phyloP scores from a whole-genome alignment of 2,888 invertebrate genomes.

The Noctua fimbriata region DNA sequence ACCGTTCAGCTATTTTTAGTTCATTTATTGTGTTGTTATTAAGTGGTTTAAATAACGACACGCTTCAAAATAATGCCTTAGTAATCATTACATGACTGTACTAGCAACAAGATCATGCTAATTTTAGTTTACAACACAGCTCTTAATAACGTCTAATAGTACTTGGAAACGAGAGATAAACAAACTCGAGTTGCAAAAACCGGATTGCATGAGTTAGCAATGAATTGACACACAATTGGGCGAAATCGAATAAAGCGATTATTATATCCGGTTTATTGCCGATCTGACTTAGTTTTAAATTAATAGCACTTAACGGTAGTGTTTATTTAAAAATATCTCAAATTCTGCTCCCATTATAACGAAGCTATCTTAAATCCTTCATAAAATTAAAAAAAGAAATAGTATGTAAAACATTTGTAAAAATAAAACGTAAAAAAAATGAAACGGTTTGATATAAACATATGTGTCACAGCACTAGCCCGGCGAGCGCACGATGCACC shows the following conservation, averaged over 20 bases:
- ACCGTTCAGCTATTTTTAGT: constrained; percentile 46
- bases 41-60: constrained; percentile 5
- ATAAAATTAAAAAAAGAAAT: not conserved
- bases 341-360: not conserved
- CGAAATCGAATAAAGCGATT: constrained; percentile 72
- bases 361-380: not conserved
- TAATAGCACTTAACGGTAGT: constrained; percentile 12
- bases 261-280: constrained; percentile 74
- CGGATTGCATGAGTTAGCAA: constrained; percentile 70
- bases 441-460: constrained; percentile 63
- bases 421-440: constrained; percentile 33
- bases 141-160: constrained; percentile 22
- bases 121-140: constrained; percentile 21
- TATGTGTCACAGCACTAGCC: constrained; percentile 79
- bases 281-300: constrained; percentile 60
- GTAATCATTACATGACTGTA: not conserved
- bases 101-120: constrained; percentile 11
- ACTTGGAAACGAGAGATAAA: constrained; percentile 52
- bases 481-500: constrained; percentile 79
- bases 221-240: constrained; percentile 74
- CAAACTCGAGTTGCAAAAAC: constrained; percentile 63
- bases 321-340: constrained; percentile 56
- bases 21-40: constrained; percentile 43
- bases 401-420: not conserved
- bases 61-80: constrained; percentile 9